Percentiles rank a stretch among this genome's conserved stretches.
These are phyloP conservation scores for Melanotaenia parkinsoni DNA, from an alignment of 2,797 vertebrate genomes.

Conservation along the genomic window DNA sequence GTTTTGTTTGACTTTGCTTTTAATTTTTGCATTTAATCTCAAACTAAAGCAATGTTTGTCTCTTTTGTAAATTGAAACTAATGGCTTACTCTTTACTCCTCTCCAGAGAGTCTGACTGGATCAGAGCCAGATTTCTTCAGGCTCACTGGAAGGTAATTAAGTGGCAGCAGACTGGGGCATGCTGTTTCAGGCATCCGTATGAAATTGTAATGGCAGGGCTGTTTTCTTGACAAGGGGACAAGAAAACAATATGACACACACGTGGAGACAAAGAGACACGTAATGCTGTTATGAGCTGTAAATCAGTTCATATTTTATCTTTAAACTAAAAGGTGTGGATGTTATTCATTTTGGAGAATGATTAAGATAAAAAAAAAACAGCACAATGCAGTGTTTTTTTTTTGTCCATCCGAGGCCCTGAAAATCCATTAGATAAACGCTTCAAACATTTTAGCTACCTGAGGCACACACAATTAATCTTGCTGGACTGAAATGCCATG, in stretches of 20 bases:
- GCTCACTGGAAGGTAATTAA: constrained; percentile 80
- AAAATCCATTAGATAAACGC: constrained; percentile 14
- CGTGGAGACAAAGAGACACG: not conserved
- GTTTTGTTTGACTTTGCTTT: constrained; percentile 13
- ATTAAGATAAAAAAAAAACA: not conserved
- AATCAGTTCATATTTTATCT: constrained; percentile 34
- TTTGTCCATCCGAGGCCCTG: constrained; percentile 8
- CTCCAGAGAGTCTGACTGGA: constrained; percentile 73
- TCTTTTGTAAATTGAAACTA: constrained; percentile 69
- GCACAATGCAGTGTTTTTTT: not conserved
- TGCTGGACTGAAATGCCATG: constrained; percentile 26
- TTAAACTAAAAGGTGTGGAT: constrained; percentile 11
- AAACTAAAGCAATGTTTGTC: constrained; percentile 63
- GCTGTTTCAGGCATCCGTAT: constrained; percentile 74
- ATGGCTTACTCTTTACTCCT: constrained; percentile 52
- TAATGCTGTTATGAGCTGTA: constrained; percentile 6
- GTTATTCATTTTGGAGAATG: constrained; percentile 5
- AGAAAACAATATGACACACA: constrained; percentile 21
- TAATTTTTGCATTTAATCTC: constrained; percentile 36
- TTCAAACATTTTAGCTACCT: constrained; percentile 25
- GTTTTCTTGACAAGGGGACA: constrained; percentile 45
- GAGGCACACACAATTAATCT: constrained; percentile 13
- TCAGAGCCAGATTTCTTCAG: constrained; percentile 73
- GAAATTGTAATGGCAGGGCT: constrained; percentile 67
- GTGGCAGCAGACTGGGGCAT: constrained; percentile 77